Evolutionary conservation across 2,888 invertebrate species (phyloP).

Genomic region (Fragum sueziense): DNA sequence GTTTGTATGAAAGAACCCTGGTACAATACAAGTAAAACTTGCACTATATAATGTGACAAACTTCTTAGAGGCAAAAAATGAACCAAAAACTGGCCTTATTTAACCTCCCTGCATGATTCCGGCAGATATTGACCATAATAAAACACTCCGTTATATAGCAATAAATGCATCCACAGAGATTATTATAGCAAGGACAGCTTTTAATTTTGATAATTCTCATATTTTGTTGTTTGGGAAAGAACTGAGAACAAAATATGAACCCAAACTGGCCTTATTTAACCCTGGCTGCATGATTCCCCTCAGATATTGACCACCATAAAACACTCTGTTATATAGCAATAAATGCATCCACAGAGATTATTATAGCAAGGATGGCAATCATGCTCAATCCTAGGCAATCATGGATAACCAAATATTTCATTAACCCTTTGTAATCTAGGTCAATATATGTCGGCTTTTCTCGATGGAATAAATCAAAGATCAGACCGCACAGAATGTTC

Average conservation of each 20-base stretch:
- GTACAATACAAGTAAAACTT: too few species aligned
- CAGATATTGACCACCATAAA: neutral
- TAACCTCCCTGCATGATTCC: neutral
- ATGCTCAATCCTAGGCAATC: neutral
- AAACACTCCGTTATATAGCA: conserved; percentile 20
- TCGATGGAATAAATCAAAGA: neutral
- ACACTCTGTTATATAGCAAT: conserved; percentile 20
- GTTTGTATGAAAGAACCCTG: too few species aligned
- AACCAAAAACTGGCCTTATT: neutral
- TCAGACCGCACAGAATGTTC: neutral
- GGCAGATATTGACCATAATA: neutral
- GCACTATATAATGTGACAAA: too few species aligned
- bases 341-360: conserved; percentile 7
- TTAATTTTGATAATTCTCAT: neutral
- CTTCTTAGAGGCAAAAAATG: neutral
- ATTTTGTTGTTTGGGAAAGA: neutral
- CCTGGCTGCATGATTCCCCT: neutral
- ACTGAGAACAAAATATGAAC: neutral
- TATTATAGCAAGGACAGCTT: conserved; percentile 3
- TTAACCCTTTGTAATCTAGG: neutral
- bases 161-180: conserved; percentile 7
- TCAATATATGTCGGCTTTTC: neutral
- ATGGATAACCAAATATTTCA: conserved; percentile 22
- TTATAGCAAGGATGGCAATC: conserved; percentile 10
- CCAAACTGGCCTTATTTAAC: neutral